Base-by-base conservation (phyloP, 30 jellyfish, hydroid and myxozoan genomes). In the Chrysaora quinquecirrha region DNA sequence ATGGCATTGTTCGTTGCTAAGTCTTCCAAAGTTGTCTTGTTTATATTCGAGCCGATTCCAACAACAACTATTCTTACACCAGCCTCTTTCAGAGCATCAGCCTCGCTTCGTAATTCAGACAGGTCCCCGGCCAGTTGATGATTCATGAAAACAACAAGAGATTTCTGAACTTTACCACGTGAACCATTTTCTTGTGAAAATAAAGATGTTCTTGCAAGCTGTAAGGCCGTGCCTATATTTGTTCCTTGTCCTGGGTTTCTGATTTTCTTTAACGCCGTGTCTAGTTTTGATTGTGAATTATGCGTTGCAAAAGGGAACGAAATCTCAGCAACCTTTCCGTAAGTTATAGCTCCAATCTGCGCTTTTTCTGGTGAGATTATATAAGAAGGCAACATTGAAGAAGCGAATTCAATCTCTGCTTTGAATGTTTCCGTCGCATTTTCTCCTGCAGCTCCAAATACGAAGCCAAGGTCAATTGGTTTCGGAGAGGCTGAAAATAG, bases 171-270 rank as follows among this genome's bases (percentile, higher is more conserved):
- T 22, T 71, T 66, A 0, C 14, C 30, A 14, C 98, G 76, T 24
- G 97, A 96, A 12, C 97, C 98, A 49, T 86, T 86, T 43, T 93
- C 98, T 64, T 73, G 94, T 20, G 98, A 93, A 58, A 93, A 93
- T 49, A 93, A 65, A 1, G 95, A 68, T 18, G 90, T 93, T 48
- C 98, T 82, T 0, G 97, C 98, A n/a, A 87, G 70, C 72, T 87
- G 98, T 50, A 93, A 68, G 16, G 98, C 97, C 43, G 58, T 63
- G 0, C 75, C 95, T 19, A 84, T 35, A 34, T 86, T 93, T 14
- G 70, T 48, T 1, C 86, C 84, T 19, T 25, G 80, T 6, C 28
- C 78, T 16, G 85, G 87, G 24, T n/a, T 30, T 61, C 60, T 27
- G 1, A 80, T 30, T 3, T 27, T 30, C 31, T 24, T 65, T 1